These are phyloP conservation scores for Azorinus chamasolen DNA, from an alignment of 2,888 invertebrate species.

Conservation along the genomic window DNA sequence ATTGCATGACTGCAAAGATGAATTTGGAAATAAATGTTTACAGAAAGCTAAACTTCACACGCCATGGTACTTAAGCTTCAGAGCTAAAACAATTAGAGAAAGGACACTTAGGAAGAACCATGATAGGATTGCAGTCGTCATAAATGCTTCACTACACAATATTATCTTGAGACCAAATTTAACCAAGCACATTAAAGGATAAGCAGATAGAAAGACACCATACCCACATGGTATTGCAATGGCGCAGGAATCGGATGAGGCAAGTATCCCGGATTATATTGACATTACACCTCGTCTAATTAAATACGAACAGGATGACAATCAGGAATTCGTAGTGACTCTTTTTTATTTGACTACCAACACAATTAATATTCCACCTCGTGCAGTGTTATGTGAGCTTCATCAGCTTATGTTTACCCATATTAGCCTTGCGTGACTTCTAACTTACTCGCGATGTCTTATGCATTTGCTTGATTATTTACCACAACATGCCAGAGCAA, in stretches of 20 bases:
- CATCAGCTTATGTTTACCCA: too few relatives aligned
- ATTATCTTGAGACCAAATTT: slow-evolving; percentile 27
- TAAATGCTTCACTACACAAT: slow-evolving; percentile 7
- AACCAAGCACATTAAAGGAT: slow-evolving; percentile 10
- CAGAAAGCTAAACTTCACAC: slow-evolving; percentile 35
- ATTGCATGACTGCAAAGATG: slow-evolving; percentile 16
- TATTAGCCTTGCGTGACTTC: too few relatives aligned
- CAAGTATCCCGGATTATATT: not conserved
- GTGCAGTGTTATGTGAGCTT: slow-evolving; percentile 8
- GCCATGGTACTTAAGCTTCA: slow-evolving; percentile 42
- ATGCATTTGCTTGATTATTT: too few relatives aligned
- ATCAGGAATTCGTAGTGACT: slow-evolving; percentile 1
- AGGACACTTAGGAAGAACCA: slow-evolving; percentile 16
- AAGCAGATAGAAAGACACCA: slow-evolving; percentile 2
- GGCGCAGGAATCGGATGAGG: slow-evolving; percentile 8
- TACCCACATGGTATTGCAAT: slow-evolving; percentile 11
- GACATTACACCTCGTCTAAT: slow-evolving; percentile 28
- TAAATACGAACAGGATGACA: not conserved
- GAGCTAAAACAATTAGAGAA: slow-evolving; percentile 11
- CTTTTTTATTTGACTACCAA: slow-evolving; percentile 28
- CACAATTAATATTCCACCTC: slow-evolving; percentile 15
- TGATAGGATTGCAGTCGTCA: slow-evolving; percentile 18
- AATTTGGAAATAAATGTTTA: slow-evolving; percentile 42
- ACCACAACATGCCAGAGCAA: too few relatives aligned
- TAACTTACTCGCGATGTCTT: too few relatives aligned